A percentile compares a stretch with the other conserved stretches of the same genome.
Conservation (phyloP, 2,888 invertebrate species). For the Noctua janthina region DNA sequence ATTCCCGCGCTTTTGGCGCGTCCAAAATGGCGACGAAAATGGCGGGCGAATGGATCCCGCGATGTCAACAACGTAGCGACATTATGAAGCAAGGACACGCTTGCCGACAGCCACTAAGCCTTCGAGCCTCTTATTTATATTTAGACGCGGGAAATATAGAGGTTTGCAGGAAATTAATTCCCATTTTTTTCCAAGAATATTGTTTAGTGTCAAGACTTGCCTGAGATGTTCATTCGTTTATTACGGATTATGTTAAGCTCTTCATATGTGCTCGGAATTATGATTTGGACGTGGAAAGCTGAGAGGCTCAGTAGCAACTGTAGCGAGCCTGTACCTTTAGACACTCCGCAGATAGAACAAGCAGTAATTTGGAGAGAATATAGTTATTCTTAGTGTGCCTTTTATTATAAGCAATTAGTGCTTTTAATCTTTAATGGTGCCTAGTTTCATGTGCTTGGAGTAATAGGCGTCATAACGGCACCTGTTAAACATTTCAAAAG, state of each 20-base stretch:
- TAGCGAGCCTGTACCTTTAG: constrained; percentile 11
- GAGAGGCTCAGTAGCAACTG: constrained; percentile 1
- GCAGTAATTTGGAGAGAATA: constrained; percentile 28
- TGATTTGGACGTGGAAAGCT: constrained; percentile 43
- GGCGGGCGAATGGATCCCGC: constrained; percentile 78
- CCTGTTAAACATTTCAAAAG: constrained; percentile 21
- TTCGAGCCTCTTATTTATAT: constrained; percentile 82
- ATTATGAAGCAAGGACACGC: constrained; percentile 85
- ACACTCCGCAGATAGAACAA: constrained; percentile 1
- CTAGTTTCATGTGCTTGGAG: not conserved
- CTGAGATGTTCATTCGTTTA: constrained; percentile 67
- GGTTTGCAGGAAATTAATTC: constrained; percentile 77
- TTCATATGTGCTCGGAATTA: constrained; percentile 58
- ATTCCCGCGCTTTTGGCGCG: constrained; percentile 84
- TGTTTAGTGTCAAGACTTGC: constrained; percentile 74
- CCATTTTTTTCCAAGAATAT: constrained; percentile 73
- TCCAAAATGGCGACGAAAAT: constrained; percentile 79
- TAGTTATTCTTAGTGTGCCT: constrained; percentile 15
- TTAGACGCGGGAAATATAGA: constrained; percentile 80
- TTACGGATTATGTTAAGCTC: constrained; percentile 67
- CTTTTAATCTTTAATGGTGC: constrained; percentile 1
- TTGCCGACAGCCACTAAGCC: constrained; percentile 86
- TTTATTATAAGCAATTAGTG: constrained; percentile 22
- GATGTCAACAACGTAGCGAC: constrained; percentile 83
- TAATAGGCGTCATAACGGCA: constrained; percentile 5